Evolutionary conservation across 2,113 vertebrate species (phyloP).

Genomic region (Morone saxatilis): DNA sequence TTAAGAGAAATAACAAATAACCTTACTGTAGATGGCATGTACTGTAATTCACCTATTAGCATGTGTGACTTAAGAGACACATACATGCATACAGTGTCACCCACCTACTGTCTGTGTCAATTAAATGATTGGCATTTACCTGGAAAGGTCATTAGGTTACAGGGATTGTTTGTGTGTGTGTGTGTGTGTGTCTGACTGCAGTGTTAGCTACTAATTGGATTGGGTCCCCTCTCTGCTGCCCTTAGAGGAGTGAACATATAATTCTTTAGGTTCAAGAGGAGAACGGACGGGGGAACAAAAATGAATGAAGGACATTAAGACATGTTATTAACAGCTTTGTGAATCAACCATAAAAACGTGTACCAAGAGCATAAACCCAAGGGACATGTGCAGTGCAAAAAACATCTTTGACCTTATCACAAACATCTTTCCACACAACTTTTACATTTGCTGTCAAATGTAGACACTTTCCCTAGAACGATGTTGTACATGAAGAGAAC

Average conservation of each 20-base stretch:
- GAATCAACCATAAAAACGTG: not conserved
- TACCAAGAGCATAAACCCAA: not conserved
- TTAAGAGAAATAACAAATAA: accelerated
- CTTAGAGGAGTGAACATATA: not conserved
- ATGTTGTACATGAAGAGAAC: not conserved
- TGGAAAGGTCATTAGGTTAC: conserved; percentile 30
- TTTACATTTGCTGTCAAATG: not conserved
- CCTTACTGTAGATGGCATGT: not conserved
- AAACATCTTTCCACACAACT: not conserved
- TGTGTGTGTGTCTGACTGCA: not conserved
- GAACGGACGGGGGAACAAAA: not conserved
- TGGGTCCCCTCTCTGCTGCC: conserved; percentile 10
- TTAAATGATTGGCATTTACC: not conserved
- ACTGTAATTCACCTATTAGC: not conserved
- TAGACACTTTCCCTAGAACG: not conserved
- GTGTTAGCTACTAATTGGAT: conserved; percentile 51
- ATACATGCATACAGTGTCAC: not conserved
- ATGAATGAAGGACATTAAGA: not conserved
- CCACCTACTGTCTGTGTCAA: conserved; percentile 1
- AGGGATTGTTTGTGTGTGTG: conserved; percentile 9
- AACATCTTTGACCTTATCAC: too few relatives aligned
- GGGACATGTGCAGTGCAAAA: not conserved
- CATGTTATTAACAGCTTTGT: not conserved
- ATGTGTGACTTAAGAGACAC: not conserved
- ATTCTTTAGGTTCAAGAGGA: not conserved